phyloP scores from a whole-genome alignment of 2,888 invertebrate species.

The Tipula helvola region DNA sequence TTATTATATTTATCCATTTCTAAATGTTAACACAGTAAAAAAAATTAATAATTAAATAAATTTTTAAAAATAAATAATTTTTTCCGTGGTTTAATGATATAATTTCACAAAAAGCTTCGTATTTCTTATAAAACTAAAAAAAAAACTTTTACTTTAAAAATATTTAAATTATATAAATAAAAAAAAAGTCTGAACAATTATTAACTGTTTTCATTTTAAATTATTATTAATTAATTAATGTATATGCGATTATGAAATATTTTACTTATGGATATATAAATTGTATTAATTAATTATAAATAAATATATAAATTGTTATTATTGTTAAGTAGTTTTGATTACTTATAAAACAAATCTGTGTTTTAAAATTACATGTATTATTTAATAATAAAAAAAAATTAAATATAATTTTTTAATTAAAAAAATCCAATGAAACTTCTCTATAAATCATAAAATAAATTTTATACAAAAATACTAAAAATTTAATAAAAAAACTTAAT shows the following conservation, averaged over 20 bases:
- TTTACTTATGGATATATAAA: neutral
- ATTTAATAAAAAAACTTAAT: neutral
- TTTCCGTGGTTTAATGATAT: neutral
- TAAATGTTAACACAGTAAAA: neutral
- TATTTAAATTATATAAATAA: neutral
- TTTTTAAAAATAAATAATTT: neutral
- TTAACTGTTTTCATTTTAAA: neutral
- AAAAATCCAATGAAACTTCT: neutral
- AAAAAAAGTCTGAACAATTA: neutral
- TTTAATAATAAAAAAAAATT: neutral
- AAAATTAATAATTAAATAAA: neutral
- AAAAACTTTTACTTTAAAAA: neutral
- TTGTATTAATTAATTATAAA: neutral
- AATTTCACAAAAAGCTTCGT: neutral
- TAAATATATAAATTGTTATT: neutral
- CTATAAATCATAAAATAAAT: neutral
- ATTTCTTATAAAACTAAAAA: neutral
- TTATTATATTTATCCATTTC: neutral
- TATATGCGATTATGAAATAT: neutral
- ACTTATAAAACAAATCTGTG: neutral
- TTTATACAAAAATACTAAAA: neutral
- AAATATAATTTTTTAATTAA: neutral
- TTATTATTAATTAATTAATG: neutral
- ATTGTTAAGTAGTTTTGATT: neutral
- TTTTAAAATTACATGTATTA: neutral